Conservation (phyloP, 2,113 vertebrate species). For the Sylvietta virens region DNA sequence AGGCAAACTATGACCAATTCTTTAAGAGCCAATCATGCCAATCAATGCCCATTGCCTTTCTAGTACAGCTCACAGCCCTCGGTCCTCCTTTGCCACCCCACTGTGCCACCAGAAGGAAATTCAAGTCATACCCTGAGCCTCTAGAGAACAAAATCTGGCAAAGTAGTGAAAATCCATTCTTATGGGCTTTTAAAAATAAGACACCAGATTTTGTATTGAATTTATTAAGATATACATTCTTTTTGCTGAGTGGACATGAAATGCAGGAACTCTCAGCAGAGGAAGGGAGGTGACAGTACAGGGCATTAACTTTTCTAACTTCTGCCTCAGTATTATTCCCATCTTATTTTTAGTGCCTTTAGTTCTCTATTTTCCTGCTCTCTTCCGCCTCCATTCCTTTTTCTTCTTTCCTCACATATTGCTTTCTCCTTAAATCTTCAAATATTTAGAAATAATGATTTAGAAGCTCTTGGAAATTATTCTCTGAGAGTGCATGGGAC, state of each 20-base stretch:
- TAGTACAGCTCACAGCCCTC: accelerated
- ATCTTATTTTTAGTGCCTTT: background rate
- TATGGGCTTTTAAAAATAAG: background rate
- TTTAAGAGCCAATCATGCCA: background rate
- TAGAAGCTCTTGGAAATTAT: background rate
- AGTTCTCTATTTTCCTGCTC: background rate
- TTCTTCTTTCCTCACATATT: background rate
- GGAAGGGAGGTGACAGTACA: background rate
- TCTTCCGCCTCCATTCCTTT: background rate
- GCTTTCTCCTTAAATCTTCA: background rate
- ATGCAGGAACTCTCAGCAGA: background rate
- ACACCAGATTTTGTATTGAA: background rate
- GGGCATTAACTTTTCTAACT: background rate
- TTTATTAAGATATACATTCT: background rate
- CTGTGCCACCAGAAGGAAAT: background rate
- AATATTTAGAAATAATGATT: background rate
- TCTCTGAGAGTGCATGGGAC: background rate
- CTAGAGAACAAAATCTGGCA: background rate
- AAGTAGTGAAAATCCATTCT: background rate
- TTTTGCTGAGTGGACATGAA: background rate
- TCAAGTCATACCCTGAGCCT: background rate
- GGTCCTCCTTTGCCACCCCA: background rate
- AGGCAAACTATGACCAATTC: accelerated
- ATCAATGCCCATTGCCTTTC: background rate
- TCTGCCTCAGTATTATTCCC: background rate